Evolutionary conservation across 1,140 invertebrate species (phyloP), one percentile per base, ranked within the genome.

Genomic region (Drosophila paulistorum): DNA sequence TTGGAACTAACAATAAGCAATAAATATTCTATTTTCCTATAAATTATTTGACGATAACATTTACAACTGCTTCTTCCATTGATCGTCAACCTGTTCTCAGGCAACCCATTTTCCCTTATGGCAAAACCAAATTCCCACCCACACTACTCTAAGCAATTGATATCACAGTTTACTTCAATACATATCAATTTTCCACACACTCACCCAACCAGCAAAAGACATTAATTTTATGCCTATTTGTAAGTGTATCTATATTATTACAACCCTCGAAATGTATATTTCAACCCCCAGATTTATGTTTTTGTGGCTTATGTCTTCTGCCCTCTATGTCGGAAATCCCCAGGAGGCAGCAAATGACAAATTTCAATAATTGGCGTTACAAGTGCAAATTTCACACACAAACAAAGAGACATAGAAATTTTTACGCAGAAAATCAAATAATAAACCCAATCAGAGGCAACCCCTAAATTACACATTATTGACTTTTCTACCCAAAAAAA

Each of bases 201-300:
- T 80, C 62, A 64, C 17, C 45, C 51, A 65, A n/a, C 45, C 13
- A 23, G 39, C 60, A 64, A 35, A 74, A 51, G 62, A 80, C 83
- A 87, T 87, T 89, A 84, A 87, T 87, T 89, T 84, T 84, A 78
- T 83, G 84, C 74, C 84, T 78, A 64, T 89, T 78, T 84, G 80
- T 89, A 81, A 75, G 89, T 77, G 73, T 48, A 35, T 13, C 10
- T 30, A 45, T 26, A 37, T 37, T 39, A 57, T 14, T 42, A 9
- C 41, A 54, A 73, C 63, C 65, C 72, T 65, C 35, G 10, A 39
- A 55, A 11, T 6, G 17, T 30, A 48, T 23, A 51, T 57, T 65
- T 37, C 63, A 39, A 70, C 60, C 75, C 79, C 37, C 17, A 9
- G 9, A 23, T 41, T 11, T 37, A 51, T 26, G 30, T 30, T 30